Evolutionary conservation across 2,113 vertebrate genomes (phyloP).

Genomic region (Pseudorhombus dupliciocellatus): DNA sequence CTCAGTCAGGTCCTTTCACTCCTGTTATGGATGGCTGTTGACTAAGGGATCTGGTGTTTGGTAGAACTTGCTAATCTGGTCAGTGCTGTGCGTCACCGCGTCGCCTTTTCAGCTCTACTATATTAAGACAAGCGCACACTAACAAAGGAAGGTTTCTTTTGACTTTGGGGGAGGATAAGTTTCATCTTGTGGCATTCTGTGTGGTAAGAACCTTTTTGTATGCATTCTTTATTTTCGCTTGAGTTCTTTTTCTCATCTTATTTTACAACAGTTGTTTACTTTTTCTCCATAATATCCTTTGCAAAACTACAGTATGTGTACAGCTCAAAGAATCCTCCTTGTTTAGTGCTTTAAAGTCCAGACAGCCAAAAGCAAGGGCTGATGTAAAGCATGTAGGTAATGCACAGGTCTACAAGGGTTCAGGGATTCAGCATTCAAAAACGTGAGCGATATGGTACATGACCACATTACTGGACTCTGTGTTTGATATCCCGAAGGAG

Average conservation of each 20-base stretch:
- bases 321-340: background rate
- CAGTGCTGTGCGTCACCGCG: slow-evolving; percentile 30
- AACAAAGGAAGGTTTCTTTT: slow-evolving; percentile 36
- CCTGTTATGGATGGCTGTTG: slow-evolving; percentile 53
- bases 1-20: slow-evolving; percentile 47
- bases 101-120: slow-evolving; percentile 13
- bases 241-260: slow-evolving; percentile 9
- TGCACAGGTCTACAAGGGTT: no score
- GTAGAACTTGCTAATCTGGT: slow-evolving; percentile 63
- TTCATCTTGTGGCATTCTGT: slow-evolving; percentile 29
- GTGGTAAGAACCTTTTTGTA: slow-evolving; percentile 49
- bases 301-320: background rate
- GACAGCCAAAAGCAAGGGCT: no score
- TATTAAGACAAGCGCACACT: slow-evolving; percentile 44
- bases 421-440: no score
- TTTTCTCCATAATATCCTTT: background rate
- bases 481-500: slow-evolving; percentile 61
- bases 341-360: no score
- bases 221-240: slow-evolving; percentile 2
- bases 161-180: slow-evolving; percentile 32
- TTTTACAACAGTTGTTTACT: no score
- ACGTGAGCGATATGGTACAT: no score
- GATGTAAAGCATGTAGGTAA: no score
- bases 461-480: background rate
- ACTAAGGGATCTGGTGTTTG: slow-evolving; percentile 37